Percentiles rank a stretch among this genome's conserved stretches.
Evolutionary conservation across 1,140 invertebrate species (phyloP).

Genomic region (Drosophila varians): DNA sequence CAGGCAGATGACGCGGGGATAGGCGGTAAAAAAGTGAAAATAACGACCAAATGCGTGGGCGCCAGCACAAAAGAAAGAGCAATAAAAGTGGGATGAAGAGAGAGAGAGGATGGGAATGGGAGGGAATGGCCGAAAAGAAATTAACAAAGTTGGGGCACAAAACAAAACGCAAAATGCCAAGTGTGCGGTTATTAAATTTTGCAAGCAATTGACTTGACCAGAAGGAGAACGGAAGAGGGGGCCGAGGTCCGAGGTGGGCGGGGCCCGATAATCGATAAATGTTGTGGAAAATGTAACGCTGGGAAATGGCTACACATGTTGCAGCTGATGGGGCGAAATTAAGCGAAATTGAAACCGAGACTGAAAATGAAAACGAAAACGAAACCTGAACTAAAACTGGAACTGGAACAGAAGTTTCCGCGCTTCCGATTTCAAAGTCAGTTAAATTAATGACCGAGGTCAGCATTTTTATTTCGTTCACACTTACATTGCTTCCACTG

Average conservation of each 20-base stretch:
- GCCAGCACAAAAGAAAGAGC: conserved; percentile 10
- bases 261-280: conserved; percentile 72
- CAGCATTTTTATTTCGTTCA: conserved; percentile 3
- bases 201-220: conserved; percentile 71
- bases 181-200: conserved; percentile 66
- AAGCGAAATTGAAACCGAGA: conserved; percentile 38
- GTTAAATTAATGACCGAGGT: conserved; percentile 27
- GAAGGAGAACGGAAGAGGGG: conserved; percentile 8
- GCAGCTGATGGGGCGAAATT: conserved; percentile 64
- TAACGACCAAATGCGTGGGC: conserved; percentile 49
- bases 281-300: conserved; percentile 67
- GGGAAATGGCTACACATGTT: conserved; percentile 66
- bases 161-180: conserved; percentile 54
- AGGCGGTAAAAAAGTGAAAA: conserved; percentile 30
- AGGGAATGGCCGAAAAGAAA: conserved; percentile 30
- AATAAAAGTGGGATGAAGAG: conserved; percentile 6
- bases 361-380: conserved; percentile 15
- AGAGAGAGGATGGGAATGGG: conserved; percentile 3
- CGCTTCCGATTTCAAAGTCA: conserved; percentile 38
- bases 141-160: conserved; percentile 46
- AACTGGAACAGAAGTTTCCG: conserved; percentile 26
- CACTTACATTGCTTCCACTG: conserved; percentile 68
- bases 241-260: conserved; percentile 3
- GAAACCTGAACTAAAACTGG: conserved; percentile 19
- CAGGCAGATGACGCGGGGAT: conserved; percentile 11